Evolutionary conservation across 2,888 invertebrate genomes (phyloP), one percentile per base, ranked within the genome.

Genomic region (Caenorhabditis virilis): DNA sequence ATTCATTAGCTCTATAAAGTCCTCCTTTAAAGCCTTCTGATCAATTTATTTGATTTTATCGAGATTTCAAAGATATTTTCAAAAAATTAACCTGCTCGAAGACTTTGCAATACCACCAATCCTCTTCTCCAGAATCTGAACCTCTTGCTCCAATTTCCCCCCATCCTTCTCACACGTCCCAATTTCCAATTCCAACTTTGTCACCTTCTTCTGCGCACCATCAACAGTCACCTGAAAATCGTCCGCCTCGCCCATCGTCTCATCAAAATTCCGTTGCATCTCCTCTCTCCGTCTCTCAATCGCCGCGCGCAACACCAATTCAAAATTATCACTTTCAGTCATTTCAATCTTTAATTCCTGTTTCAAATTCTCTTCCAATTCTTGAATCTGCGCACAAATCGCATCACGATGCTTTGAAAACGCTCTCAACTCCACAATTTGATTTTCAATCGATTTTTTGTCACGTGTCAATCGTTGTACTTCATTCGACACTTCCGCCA

Each of bases 131-230:
- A 67, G 20, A 2, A 42, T 48, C 1, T 41, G 56, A 11, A 66
- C 51, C 35, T 62, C 66, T 30, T 33, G 9, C 16, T 57, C 57
- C 27, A 60, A 16, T 20, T 50, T 52, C 23, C 20, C 15, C 20
- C 26, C 26, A 4, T 62, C 56, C 9, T 15, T 22, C n/a, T 48
- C 20, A 22, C 49, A 23, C 11, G 26, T 33, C 2, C 41, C 50
- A n/a, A 64, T 0, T 33, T 59, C 58, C 4, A 58, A 38, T 23
- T 64, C 59, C 23, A 48, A 47, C 36, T 58, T 59, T 3, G 59
- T 64, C n/a, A 48, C 41, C 1, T 41, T 20, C 23, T 54, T 56
- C 20, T 63, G 60, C 27, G 63, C 68, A 15, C 42, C 13, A 15
- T 49, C 46, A 15, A 60, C 23, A 7, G 41, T 16, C 15, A 39